Evolutionary conservation across 2,113 vertebrate genomes (phyloP).

Genomic region (Phrynosoma blainvillii): DNA sequence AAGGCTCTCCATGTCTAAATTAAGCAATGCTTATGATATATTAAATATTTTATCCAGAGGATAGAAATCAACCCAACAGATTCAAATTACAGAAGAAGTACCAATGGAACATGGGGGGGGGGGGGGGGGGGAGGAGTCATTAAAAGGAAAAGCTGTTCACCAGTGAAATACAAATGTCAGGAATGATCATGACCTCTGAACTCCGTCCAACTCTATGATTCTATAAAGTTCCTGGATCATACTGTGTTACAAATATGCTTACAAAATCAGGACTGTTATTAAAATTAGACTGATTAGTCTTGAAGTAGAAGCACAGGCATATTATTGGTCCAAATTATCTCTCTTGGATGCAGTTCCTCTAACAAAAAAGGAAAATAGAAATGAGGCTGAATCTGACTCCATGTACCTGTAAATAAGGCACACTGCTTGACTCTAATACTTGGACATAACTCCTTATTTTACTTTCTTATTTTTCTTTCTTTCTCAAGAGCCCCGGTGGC

Average conservation of each 20-base stretch:
- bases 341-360: accelerated
- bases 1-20: background rate
- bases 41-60: background rate
- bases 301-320: background rate
- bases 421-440: background rate
- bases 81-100: too few species aligned
- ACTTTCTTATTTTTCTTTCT: too few species aligned
- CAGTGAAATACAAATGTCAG: too few species aligned
- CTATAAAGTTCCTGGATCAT: background rate
- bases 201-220: too few species aligned
- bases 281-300: background rate
- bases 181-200: too few species aligned
- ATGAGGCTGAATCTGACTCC: background rate
- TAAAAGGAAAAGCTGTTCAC: background rate
- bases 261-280: background rate
- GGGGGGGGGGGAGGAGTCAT: background rate
- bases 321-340: background rate
- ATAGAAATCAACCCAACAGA: too few species aligned
- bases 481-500: too few species aligned
- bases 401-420: background rate
- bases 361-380: background rate
- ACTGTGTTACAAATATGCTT: background rate
- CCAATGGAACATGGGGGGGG: too few species aligned
- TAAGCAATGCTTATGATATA: background rate
- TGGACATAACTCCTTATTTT: background rate